A percentile compares a stretch with the other conserved stretches of the same genome.
These are phyloP conservation scores for Ammodytes marinus DNA, from an alignment of 2,113 vertebrate species.

Conservation along the genomic window DNA sequence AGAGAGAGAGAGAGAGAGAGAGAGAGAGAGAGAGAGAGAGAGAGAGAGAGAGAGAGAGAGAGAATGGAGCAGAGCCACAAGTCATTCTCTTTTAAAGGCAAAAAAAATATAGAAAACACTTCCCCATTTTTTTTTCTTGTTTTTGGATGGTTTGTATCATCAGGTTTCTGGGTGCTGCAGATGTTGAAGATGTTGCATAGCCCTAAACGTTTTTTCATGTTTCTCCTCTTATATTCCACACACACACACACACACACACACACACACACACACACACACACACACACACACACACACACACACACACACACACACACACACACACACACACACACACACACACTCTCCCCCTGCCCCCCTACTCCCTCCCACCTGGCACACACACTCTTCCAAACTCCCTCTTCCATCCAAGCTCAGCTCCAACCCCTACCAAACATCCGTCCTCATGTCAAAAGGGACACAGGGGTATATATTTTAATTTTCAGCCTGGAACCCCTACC, in stretches of 20 bases:
- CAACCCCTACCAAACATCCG: slow-evolving; percentile 61
- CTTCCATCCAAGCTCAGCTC: slow-evolving; percentile 51
- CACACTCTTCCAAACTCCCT: slow-evolving; percentile 40
- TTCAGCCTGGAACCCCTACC: slow-evolving; percentile 74
- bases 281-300: too few species aligned
- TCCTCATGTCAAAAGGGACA: slow-evolving; percentile 55
- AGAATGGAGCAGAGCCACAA: slow-evolving; percentile 71
- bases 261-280: too few species aligned
- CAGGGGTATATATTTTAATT: slow-evolving; percentile 62
- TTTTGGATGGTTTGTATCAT: slow-evolving; percentile 74
- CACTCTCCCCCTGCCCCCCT: slow-evolving; percentile 14
- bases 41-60: slow-evolving; percentile 87
- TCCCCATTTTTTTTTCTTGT: slow-evolving; percentile 20
- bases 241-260: background rate
- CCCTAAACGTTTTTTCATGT: slow-evolving; percentile 28
- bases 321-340: too few species aligned
- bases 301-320: too few species aligned
- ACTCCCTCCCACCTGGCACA: slow-evolving; percentile 1
- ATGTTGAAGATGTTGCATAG: slow-evolving; percentile 79
- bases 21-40: slow-evolving; percentile 82
- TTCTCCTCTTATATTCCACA: slow-evolving; percentile 42
- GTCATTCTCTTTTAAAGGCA: slow-evolving; percentile 61
- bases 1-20: slow-evolving; percentile 86
- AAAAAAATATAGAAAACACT: slow-evolving; percentile 51
- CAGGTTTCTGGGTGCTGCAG: slow-evolving; percentile 81